A percentile compares a stretch with the other conserved stretches of the same genome.
Conservation (phyloP, 1,140 invertebrate species). For the Drosophila arawakana region DNA sequence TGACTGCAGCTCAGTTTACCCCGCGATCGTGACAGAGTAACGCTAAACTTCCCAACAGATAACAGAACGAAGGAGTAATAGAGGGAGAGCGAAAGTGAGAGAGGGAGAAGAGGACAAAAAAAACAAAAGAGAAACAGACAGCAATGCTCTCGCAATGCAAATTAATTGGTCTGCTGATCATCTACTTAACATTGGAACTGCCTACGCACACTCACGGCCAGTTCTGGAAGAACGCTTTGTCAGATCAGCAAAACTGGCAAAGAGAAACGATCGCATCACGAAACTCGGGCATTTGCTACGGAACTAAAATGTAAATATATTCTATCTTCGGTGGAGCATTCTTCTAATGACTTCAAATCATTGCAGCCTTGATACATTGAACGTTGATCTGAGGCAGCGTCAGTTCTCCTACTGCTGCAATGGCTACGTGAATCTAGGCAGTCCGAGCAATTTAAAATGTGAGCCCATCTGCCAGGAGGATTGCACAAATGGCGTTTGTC, state of each 20-base stretch:
- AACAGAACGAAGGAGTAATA: neutral
- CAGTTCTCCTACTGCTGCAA: slow-evolving; percentile 70
- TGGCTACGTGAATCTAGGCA: slow-evolving; percentile 60
- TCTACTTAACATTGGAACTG: slow-evolving; percentile 28
- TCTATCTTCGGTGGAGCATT: neutral
- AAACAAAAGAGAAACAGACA: neutral
- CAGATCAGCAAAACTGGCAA: slow-evolving; percentile 30
- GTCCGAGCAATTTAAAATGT: slow-evolving; percentile 75
- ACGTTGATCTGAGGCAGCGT: slow-evolving; percentile 60
- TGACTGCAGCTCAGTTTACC: slow-evolving; percentile 33
- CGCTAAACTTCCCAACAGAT: neutral
- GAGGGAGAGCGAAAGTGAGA: neutral
- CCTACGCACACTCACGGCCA: slow-evolving; percentile 32
- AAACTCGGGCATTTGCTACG: slow-evolving; percentile 58
- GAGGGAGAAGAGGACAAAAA: neutral
- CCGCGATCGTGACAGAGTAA: slow-evolving; percentile 2
- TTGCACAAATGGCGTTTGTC: slow-evolving; percentile 86
- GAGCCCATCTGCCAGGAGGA: slow-evolving; percentile 86
- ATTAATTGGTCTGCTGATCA: slow-evolving; percentile 43
- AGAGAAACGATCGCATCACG: slow-evolving; percentile 41
- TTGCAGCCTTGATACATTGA: slow-evolving; percentile 49
- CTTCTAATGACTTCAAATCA: neutral
- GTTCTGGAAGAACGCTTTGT: slow-evolving; percentile 48
- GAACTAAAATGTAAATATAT: slow-evolving; percentile 29
- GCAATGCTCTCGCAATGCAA: slow-evolving; percentile 5